These are phyloP conservation scores for Uromys caudimaculatus DNA, from an alignment of 2,797 vertebrate species.

Conservation along the genomic window DNA sequence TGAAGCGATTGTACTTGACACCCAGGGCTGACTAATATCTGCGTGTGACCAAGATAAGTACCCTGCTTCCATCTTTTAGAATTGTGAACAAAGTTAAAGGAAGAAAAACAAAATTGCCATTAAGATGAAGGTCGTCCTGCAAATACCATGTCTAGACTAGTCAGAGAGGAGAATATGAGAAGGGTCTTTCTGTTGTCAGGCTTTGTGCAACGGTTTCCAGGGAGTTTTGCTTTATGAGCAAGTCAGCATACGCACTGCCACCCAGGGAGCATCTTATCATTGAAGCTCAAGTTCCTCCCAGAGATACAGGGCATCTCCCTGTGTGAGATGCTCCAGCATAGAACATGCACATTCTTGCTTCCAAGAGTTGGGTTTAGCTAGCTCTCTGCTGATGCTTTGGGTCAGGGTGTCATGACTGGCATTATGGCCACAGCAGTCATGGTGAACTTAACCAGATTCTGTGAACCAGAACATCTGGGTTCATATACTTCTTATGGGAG, in stretches of 20 bases:
- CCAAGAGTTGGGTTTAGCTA: neutral
- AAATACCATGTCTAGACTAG: neutral
- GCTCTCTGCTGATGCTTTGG: too few species aligned
- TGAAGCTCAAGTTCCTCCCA: neutral
- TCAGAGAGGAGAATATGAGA: neutral
- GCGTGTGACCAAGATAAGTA: conserved; percentile 13
- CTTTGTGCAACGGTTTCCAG: neutral
- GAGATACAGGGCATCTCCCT: neutral
- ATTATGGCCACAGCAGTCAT: neutral
- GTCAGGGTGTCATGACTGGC: neutral
- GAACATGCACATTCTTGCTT: neutral
- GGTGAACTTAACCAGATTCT: neutral
- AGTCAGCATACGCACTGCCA: neutral
- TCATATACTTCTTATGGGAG: neutral
- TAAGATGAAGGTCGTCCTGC: neutral
- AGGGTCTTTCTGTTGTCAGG: neutral
- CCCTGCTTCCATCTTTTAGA: neutral
- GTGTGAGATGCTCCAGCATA: neutral
- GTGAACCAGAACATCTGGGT: neutral
- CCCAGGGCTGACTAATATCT: conserved; percentile 56
- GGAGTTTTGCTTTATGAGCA: neutral
- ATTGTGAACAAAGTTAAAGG: conserved; percentile 35
- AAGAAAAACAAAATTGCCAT: conserved; percentile 1
- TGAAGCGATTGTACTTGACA: conserved; percentile 62
- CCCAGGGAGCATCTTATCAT: neutral